Conservation (phyloP, 2,113 vertebrate genomes). For the Sphyrna mokarran region DNA sequence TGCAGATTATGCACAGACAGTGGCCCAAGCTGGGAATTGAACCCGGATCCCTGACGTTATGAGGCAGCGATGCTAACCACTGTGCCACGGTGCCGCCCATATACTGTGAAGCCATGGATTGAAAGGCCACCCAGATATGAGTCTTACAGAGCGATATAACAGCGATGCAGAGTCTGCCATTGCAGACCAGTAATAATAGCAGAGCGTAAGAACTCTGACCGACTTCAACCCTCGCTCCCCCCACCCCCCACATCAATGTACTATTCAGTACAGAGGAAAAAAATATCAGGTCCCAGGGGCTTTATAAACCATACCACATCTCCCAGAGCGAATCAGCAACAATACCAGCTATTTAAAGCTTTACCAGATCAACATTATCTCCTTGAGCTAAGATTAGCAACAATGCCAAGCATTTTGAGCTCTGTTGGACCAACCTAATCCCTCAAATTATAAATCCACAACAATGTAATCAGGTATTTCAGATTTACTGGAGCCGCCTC, state of each 20-base stretch:
- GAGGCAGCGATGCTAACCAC: no score
- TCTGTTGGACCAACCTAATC: neutral
- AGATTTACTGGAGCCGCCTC: neutral
- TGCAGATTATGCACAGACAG: no score
- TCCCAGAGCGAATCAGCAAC: neutral
- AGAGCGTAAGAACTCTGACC: neutral
- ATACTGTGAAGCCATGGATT: neutral
- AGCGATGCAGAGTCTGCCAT: neutral
- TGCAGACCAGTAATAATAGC: neutral
- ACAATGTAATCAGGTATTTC: neutral
- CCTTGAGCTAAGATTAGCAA: neutral
- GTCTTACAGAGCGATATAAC: neutral
- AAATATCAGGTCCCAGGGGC: neutral
- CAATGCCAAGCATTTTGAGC: neutral
- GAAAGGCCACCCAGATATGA: neutral
- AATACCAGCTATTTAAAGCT: neutral
- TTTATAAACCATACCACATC: neutral
- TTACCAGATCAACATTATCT: neutral
- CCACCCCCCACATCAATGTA: neutral
- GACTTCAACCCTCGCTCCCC: neutral
- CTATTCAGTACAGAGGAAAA: neutral
- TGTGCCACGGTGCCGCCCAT: no score
- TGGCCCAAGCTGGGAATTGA: no score
- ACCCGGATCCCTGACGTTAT: no score
- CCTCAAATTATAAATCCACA: neutral